Conservation (phyloP, 1,140 invertebrate genomes). For the Lordiphosa collinella region DNA sequence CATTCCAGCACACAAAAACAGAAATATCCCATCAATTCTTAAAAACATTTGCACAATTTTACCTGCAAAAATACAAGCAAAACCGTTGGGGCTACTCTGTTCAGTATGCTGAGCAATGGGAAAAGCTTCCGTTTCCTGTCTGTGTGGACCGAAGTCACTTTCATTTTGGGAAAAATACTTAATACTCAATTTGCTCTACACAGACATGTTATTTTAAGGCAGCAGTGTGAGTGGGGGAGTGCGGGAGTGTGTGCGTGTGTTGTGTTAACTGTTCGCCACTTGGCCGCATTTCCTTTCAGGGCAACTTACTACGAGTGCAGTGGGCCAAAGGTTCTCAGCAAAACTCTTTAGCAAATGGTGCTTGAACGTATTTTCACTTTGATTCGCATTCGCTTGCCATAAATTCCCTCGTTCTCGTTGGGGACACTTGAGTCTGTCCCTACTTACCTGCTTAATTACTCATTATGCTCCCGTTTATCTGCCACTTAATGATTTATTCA, state of each 20-base stretch:
- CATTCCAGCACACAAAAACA: slow-evolving; percentile 1
- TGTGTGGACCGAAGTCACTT: slow-evolving; percentile 55
- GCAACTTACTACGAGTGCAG: not conserved
- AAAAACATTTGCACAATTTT: slow-evolving; percentile 21
- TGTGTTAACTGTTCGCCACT: slow-evolving; percentile 6
- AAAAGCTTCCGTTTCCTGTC: slow-evolving; percentile 65
- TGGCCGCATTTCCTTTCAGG: slow-evolving; percentile 8
- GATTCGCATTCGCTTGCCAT: slow-evolving; percentile 10
- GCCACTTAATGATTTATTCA: slow-evolving; percentile 16
- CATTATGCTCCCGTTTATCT: slow-evolving; percentile 16
- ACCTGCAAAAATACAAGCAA: not conserved
- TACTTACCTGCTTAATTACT: slow-evolving; percentile 11
- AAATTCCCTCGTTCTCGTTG: not conserved
- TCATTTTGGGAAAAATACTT: slow-evolving; percentile 82
- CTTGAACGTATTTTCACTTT: slow-evolving; percentile 11
- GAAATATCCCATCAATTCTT: not conserved
- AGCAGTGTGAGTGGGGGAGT: not conserved
- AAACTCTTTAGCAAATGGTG: slow-evolving; percentile 9
- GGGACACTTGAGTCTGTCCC: not conserved
- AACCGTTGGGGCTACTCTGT: slow-evolving; percentile 25
- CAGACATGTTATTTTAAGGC: slow-evolving; percentile 11
- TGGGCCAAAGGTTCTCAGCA: not conserved
- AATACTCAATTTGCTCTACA: slow-evolving; percentile 66
- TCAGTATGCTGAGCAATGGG: slow-evolving; percentile 53
- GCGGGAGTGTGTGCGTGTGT: not conserved